phyloP scores from a whole-genome alignment of 2,113 vertebrate genomes.

The Xiphophorus couchianus region DNA sequence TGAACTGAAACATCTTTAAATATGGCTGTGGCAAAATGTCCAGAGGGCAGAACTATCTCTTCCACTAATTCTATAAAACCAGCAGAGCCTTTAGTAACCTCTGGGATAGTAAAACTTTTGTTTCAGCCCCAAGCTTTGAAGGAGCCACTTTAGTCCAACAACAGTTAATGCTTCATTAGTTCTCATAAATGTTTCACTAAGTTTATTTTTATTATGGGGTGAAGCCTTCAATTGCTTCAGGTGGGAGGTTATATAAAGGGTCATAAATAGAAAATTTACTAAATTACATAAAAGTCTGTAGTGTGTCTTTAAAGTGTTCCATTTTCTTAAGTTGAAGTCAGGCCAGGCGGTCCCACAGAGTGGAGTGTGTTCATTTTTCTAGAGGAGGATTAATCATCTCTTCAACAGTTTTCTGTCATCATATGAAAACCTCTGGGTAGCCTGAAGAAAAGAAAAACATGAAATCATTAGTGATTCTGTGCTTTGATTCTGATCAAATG shows the following conservation, averaged over 20 bases:
- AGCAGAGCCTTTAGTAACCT: constrained; percentile 31
- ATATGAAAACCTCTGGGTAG: constrained; percentile 22
- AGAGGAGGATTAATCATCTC: constrained; percentile 1
- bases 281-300: constrained; percentile 57
- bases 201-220: constrained; percentile 11
- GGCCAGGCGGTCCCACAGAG: constrained; percentile 28
- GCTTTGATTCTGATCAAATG: background rate
- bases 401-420: constrained; percentile 18
- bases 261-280: constrained; percentile 63
- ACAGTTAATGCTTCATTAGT: constrained; percentile 8
- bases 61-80: constrained; percentile 27
- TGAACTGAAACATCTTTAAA: constrained; percentile 84
- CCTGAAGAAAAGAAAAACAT: constrained; percentile 20
- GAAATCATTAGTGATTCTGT: background rate
- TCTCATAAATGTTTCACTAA: constrained; percentile 36
- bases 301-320: constrained; percentile 61
- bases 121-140: constrained; percentile 16
- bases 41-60: constrained; percentile 28
- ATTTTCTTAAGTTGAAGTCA: constrained; percentile 21
- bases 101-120: constrained; percentile 19
- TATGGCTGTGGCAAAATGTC: constrained; percentile 44
- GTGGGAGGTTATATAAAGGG: constrained; percentile 22
- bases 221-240: constrained; percentile 59
- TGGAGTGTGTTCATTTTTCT: constrained; percentile 31
- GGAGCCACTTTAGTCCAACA: constrained; percentile 29